Percentiles rank a stretch among this genome's conserved stretches.
These are phyloP conservation scores for Hypotaenidia philippensis DNA, from an alignment of 2,797 vertebrate genomes.

Conservation along the genomic window DNA sequence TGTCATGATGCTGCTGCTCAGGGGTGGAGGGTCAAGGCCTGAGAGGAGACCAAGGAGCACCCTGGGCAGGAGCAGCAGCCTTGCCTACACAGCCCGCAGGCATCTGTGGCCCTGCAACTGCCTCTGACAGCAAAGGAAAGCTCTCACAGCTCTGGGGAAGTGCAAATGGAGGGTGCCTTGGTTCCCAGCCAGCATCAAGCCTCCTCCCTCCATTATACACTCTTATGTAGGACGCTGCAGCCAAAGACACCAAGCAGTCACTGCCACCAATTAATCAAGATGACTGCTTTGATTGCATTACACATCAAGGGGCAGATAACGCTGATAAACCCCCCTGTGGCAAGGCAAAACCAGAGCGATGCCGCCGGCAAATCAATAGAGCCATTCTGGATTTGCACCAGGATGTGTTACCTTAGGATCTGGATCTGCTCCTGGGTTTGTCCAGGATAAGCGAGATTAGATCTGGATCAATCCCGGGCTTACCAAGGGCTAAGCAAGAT, in stretches of 20 bases:
- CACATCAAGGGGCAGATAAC: background rate
- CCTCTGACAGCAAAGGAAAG: background rate
- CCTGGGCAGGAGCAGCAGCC: background rate
- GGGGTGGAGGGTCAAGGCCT: background rate
- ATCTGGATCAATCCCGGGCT: constrained; percentile 61
- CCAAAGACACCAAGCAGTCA: background rate
- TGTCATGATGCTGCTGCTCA: background rate
- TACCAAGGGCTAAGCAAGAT: constrained; percentile 38
- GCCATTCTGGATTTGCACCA: background rate
- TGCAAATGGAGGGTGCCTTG: accelerated
- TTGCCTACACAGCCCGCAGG: background rate
- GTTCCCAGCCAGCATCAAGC: background rate
- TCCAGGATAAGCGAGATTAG: constrained; percentile 64
- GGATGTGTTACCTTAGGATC: constrained; percentile 13
- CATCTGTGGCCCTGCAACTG: accelerated
- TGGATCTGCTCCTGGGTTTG: constrained; percentile 44
- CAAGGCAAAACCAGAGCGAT: background rate
- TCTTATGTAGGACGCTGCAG: background rate
- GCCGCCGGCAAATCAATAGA: background rate
- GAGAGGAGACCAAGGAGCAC: accelerated
- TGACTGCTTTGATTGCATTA: background rate
- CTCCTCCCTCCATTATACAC: background rate
- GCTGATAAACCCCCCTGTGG: background rate
- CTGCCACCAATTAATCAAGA: background rate
- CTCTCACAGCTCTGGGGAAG: background rate